Evolutionary conservation across 2,113 vertebrate species (phyloP).

Genomic region (Cheirogaleus medius): DNA sequence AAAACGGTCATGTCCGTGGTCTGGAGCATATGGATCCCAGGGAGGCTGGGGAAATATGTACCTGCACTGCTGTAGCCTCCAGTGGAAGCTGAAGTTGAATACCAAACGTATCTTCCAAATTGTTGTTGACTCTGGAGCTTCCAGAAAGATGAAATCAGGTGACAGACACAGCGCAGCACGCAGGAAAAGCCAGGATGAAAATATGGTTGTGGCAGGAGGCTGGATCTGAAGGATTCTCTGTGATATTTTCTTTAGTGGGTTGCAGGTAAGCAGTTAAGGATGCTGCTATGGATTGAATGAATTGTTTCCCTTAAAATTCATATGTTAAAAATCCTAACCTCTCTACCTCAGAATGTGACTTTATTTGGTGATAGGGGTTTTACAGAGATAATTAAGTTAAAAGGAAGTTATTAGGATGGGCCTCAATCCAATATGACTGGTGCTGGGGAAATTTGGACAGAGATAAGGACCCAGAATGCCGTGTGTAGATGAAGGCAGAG

Average conservation of each 20-base stretch:
- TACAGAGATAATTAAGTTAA: background rate
- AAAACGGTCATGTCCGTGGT: background rate
- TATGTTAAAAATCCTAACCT: background rate
- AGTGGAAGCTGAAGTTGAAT: background rate
- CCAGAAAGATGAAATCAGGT: background rate
- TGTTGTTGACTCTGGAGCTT: background rate
- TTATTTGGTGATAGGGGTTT: background rate
- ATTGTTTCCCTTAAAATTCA: background rate
- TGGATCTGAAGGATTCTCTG: background rate
- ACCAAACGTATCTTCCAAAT: background rate
- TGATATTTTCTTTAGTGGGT: background rate
- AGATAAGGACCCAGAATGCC: background rate
- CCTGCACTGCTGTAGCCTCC: background rate
- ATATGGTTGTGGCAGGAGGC: background rate
- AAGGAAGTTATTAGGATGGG: background rate
- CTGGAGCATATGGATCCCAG: background rate
- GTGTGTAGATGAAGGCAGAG: background rate
- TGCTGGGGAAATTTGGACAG: background rate
- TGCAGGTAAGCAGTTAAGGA: background rate
- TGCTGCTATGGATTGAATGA: background rate
- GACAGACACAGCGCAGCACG: background rate
- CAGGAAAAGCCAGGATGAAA: background rate
- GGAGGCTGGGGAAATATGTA: background rate
- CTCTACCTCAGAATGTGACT: background rate
- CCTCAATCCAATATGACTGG: background rate